Evolutionary conservation across 1,140 invertebrate genomes (phyloP).

Genomic region (Frieseomelitta varia): DNA sequence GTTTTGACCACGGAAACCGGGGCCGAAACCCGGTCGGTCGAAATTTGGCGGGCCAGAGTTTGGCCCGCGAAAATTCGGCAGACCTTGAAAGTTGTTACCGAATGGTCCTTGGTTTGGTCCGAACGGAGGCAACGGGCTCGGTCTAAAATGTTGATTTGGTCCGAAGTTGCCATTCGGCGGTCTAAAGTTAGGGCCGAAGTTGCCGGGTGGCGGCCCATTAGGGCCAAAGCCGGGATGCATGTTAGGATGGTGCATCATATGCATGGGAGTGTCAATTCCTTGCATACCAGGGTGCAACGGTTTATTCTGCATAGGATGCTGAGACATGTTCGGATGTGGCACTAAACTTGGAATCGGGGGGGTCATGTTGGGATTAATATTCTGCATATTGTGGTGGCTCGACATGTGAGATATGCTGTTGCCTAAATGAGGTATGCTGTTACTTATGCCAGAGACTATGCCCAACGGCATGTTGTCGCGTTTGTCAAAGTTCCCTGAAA

Average conservation of each 20-base stretch:
- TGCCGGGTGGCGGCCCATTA: conserved; percentile 70
- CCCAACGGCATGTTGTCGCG: conserved; percentile 61
- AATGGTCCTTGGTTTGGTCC: conserved; percentile 67
- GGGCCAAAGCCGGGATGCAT: conserved; percentile 73
- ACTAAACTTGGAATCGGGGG: conserved; percentile 65
- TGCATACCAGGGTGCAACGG: conserved; percentile 59
- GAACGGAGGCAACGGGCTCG: conserved; percentile 72
- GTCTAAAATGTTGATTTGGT: conserved; percentile 75
- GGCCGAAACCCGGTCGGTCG: conserved; percentile 73
- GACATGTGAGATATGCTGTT: conserved; percentile 59
- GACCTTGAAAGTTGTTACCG: conserved; percentile 70
- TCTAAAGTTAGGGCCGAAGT: conserved; percentile 73
- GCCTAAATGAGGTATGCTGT: conserved; percentile 59
- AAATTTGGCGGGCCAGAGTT: conserved; percentile 73
- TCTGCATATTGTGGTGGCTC: conserved; percentile 77
- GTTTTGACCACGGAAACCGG: conserved; percentile 72
- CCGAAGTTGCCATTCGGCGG: conserved; percentile 77
- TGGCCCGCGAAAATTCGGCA: conserved; percentile 73
- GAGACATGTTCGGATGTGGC: conserved; percentile 68
- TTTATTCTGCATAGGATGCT: conserved; percentile 71
- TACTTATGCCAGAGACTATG: conserved; percentile 54
- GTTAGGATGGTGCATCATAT: conserved; percentile 71
- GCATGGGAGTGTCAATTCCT: conserved; percentile 68
- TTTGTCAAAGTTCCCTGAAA: conserved; percentile 71
- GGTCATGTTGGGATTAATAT: conserved; percentile 74